A percentile compares a stretch with the other conserved stretches of the same genome.
phyloP scores from a whole-genome alignment of 1,140 invertebrate genomes.

The Aleiodes sp. region DNA sequence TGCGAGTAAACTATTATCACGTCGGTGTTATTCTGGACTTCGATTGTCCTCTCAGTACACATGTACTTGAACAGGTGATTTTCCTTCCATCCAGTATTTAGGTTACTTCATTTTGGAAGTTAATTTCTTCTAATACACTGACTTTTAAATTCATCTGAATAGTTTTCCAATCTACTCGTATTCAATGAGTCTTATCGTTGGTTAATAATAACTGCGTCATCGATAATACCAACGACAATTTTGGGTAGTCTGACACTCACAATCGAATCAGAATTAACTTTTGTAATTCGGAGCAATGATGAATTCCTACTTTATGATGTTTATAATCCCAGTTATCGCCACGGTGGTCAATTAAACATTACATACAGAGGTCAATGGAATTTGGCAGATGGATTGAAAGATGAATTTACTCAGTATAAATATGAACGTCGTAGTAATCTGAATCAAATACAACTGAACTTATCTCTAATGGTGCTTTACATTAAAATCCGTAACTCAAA shows the following conservation, averaged over 20 bases:
- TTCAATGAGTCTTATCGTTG: slow-evolving; percentile 53
- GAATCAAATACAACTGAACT: slow-evolving; percentile 63
- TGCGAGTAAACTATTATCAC: slow-evolving; percentile 48
- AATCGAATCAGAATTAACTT: slow-evolving; percentile 47
- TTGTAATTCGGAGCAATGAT: slow-evolving; percentile 35
- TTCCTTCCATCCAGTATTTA: not conserved
- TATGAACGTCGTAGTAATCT: slow-evolving; percentile 65
- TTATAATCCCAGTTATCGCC: slow-evolving; percentile 64
- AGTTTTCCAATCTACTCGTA: slow-evolving; percentile 31
- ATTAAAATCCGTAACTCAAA: too few relatives aligned
- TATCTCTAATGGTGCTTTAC: slow-evolving; percentile 59
- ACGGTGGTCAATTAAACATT: slow-evolving; percentile 64
- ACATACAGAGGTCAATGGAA: slow-evolving; percentile 64
- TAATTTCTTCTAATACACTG: not conserved
- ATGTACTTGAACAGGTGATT: slow-evolving; percentile 25
- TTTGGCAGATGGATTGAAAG: slow-evolving; percentile 47
- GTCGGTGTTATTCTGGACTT: slow-evolving; percentile 48
- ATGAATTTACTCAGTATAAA: slow-evolving; percentile 54
- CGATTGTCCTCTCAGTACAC: slow-evolving; percentile 43
- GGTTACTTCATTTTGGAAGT: not conserved
- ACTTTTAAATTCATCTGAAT: not conserved
- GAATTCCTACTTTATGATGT: slow-evolving; percentile 48
- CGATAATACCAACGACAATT: slow-evolving; percentile 26
- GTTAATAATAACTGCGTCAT: slow-evolving; percentile 39
- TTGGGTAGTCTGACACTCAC: slow-evolving; percentile 43